These are phyloP conservation scores for Lasioglossum lativentre DNA, from an alignment of 2,888 invertebrate species.

Conservation along the genomic window DNA sequence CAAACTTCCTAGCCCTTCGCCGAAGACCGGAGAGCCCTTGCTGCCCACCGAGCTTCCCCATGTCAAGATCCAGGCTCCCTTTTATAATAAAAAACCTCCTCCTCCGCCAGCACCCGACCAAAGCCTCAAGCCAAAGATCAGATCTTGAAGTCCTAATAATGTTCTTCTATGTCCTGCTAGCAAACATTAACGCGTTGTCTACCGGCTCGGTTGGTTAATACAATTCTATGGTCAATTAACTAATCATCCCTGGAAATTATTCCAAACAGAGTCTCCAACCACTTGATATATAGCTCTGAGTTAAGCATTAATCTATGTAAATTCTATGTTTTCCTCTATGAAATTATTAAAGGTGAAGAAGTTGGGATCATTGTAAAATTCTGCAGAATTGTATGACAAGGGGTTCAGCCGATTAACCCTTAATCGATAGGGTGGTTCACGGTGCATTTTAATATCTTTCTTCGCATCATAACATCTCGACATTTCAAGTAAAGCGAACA, in stretches of 20 bases:
- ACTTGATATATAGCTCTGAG: neutral
- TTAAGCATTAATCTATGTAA: neutral
- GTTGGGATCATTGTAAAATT: neutral
- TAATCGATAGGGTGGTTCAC: neutral
- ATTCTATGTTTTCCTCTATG: neutral
- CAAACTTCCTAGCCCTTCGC: slow-evolving; percentile 70
- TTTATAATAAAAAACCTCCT: slow-evolving; percentile 82
- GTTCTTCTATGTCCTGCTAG: neutral
- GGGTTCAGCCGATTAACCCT: neutral
- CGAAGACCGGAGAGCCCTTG: slow-evolving; percentile 64
- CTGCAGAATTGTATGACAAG: neutral
- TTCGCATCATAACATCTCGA: neutral
- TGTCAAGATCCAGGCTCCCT: slow-evolving; percentile 62
- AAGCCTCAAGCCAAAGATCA: slow-evolving; percentile 79
- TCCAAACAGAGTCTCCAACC: neutral
- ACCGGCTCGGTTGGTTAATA: neutral
- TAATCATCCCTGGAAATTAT: neutral
- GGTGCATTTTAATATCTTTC: neutral
- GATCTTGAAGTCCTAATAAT: slow-evolving; percentile 8
- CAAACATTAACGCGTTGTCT: neutral
- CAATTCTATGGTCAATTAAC: neutral
- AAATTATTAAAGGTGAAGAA: no score
- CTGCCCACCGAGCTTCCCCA: slow-evolving; percentile 30
- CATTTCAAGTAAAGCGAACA: neutral
- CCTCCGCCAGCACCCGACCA: slow-evolving; percentile 81